Conservation (phyloP, 2,113 vertebrate genomes). For the Nothobranchius furzeri region DNA sequence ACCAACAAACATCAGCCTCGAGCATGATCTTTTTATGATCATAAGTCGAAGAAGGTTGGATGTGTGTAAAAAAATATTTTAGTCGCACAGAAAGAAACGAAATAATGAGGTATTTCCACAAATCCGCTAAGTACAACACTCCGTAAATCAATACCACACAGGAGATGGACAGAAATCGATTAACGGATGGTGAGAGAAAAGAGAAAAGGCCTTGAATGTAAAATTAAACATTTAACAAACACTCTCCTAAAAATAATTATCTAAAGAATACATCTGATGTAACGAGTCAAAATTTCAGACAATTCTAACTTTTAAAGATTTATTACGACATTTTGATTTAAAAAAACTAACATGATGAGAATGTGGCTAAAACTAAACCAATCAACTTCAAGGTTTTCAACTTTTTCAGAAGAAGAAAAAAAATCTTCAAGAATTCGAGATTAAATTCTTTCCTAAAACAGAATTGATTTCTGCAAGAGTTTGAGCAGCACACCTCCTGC, state of each 20-base stretch:
- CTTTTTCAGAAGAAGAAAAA: too few relatives aligned
- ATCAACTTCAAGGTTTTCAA: too few relatives aligned
- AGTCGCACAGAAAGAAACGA: constrained; percentile 45
- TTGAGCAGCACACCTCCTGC: background rate
- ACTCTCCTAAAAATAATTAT: background rate
- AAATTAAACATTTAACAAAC: background rate
- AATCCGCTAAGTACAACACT: constrained; percentile 38
- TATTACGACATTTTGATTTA: too few relatives aligned
- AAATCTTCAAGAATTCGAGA: background rate
- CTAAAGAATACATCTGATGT: too few relatives aligned
- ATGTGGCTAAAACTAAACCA: too few relatives aligned
- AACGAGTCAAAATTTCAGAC: too few relatives aligned
- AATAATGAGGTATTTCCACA: constrained; percentile 46
- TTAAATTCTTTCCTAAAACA: background rate
- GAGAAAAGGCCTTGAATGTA: constrained; percentile 34
- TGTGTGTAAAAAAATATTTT: constrained; percentile 29
- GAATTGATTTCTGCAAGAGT: too few relatives aligned
- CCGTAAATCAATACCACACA: constrained; percentile 33
- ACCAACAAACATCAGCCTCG: background rate
- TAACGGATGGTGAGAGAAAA: constrained; percentile 26
- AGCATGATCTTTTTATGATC: constrained; percentile 6
- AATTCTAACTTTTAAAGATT: too few relatives aligned
- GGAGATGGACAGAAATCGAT: constrained; percentile 49
- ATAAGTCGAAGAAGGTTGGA: constrained; percentile 28
- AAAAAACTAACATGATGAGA: too few relatives aligned